Conservation (phyloP, 1,140 invertebrate species). For the Drosophila takahashii region DNA sequence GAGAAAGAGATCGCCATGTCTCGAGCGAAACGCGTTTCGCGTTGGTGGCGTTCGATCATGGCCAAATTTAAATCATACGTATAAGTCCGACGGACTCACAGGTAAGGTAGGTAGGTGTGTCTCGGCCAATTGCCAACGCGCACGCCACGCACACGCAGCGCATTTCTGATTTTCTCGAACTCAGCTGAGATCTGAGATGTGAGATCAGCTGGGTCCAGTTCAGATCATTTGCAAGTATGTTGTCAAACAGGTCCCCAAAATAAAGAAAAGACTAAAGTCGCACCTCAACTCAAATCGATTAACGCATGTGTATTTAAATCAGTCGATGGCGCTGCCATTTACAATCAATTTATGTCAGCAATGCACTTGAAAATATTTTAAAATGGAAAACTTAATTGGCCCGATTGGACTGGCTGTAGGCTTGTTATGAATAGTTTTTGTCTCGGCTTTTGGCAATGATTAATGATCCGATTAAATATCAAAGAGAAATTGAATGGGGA, state of each 20-base stretch:
- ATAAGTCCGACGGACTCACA: constrained; percentile 11
- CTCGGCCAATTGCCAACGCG: constrained; percentile 67
- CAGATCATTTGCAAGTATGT: constrained; percentile 50
- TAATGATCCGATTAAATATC: not conserved
- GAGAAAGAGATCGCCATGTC: constrained; percentile 17
- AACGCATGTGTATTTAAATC: constrained; percentile 67
- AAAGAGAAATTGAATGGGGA: not conserved
- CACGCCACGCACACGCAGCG: constrained; percentile 67
- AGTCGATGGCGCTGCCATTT: constrained; percentile 36
- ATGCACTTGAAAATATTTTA: constrained; percentile 64
- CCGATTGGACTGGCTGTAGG: not conserved
- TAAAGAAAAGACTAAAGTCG: constrained; percentile 17
- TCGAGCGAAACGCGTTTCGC: constrained; percentile 26
- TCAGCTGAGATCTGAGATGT: constrained; percentile 4
- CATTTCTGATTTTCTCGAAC: constrained; percentile 10
- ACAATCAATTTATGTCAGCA: constrained; percentile 42
- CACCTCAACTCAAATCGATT: constrained; percentile 43
- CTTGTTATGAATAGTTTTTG: not conserved
- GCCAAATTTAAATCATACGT: constrained; percentile 63
- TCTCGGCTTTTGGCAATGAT: constrained; percentile 1
- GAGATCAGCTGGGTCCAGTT: constrained; percentile 34
- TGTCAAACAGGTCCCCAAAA: constrained; percentile 62
- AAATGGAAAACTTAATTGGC: constrained; percentile 19
- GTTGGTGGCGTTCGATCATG: constrained; percentile 70
- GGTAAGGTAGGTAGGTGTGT: constrained; percentile 65